Conservation (phyloP, 1,140 invertebrate species). For the Cheumatopsyche charites region DNA sequence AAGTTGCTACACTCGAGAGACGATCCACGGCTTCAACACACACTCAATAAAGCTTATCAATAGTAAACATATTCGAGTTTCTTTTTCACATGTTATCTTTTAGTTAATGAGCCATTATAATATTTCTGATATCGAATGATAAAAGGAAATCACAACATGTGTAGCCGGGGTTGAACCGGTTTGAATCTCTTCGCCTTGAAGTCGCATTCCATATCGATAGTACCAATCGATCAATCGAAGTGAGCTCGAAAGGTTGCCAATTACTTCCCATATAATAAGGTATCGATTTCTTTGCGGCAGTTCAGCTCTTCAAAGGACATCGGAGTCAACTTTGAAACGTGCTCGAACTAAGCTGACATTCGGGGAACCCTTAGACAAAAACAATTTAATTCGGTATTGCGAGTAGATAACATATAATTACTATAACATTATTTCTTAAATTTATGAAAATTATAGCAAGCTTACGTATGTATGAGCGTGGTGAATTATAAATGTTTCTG, state of each 20-base stretch:
- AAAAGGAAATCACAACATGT: no score
- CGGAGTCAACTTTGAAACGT: background rate
- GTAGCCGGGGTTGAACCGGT: slow-evolving; percentile 2
- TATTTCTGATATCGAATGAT: no score
- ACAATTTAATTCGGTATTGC: background rate
- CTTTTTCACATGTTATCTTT: background rate
- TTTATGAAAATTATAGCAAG: no score
- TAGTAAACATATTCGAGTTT: background rate
- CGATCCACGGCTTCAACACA: no score
- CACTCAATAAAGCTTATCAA: no score
- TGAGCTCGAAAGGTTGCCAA: slow-evolving; percentile 30
- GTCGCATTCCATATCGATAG: slow-evolving; percentile 36
- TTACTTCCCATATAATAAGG: slow-evolving; percentile 29
- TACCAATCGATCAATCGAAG: slow-evolving; percentile 36
- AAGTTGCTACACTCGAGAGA: background rate
- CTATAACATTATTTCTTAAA: no score
- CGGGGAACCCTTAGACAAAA: background rate
- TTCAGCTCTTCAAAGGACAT: background rate
- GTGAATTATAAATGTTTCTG: no score
- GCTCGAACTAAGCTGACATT: background rate
- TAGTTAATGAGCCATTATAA: no score
- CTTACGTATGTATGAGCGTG: no score
- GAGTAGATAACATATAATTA: no score
- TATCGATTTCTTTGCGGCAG: slow-evolving; percentile 4
- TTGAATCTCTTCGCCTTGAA: slow-evolving; percentile 16